Conservation (phyloP, 1,140 invertebrate species). For the Catajapyx aquilonaris region DNA sequence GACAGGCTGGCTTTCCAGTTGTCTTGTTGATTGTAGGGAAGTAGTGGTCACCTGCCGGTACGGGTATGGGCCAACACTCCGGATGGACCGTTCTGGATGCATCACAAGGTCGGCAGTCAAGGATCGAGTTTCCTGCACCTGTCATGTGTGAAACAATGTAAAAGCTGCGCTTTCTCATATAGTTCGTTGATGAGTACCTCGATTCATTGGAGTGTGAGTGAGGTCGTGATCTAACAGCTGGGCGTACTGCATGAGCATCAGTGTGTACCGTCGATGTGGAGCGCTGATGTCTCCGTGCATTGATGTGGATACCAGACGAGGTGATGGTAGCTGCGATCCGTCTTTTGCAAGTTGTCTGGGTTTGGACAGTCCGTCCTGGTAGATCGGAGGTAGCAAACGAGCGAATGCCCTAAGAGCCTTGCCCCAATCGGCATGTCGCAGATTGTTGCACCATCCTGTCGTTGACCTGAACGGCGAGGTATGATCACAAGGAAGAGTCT, state of each 20-base stretch:
- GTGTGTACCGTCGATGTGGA: slow-evolving; percentile 24
- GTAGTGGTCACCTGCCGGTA: slow-evolving; percentile 31
- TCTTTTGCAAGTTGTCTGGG: slow-evolving; percentile 15
- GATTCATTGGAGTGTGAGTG: slow-evolving; percentile 32
- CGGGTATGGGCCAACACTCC: slow-evolving; percentile 31
- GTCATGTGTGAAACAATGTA: no score
- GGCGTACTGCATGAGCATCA: slow-evolving; percentile 28
- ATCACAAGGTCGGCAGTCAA: slow-evolving; percentile 26
- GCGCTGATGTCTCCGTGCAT: slow-evolving; percentile 23
- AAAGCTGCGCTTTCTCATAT: no score
- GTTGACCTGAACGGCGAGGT: slow-evolving; percentile 28
- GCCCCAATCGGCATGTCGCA: slow-evolving; percentile 27
- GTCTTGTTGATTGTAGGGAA: slow-evolving; percentile 24
- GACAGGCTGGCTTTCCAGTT: slow-evolving; percentile 28
- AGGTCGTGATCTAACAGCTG: slow-evolving; percentile 35
- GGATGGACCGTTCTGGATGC: slow-evolving; percentile 24
- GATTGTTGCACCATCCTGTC: slow-evolving; percentile 38
- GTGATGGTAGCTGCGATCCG: slow-evolving; percentile 19
- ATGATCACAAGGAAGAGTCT: slow-evolving; percentile 32
- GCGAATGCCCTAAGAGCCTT: slow-evolving; percentile 25
- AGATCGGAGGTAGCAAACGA: slow-evolving; percentile 26
- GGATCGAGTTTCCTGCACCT: slow-evolving; percentile 22
- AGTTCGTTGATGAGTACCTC: no score
- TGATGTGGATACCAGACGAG: slow-evolving; percentile 22
- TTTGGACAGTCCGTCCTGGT: slow-evolving; percentile 25